A percentile compares a stretch with the other conserved stretches of the same genome.
Evolutionary conservation across 2,797 vertebrate genomes (phyloP).

Genomic region (Rhadinocentrus ornatus): DNA sequence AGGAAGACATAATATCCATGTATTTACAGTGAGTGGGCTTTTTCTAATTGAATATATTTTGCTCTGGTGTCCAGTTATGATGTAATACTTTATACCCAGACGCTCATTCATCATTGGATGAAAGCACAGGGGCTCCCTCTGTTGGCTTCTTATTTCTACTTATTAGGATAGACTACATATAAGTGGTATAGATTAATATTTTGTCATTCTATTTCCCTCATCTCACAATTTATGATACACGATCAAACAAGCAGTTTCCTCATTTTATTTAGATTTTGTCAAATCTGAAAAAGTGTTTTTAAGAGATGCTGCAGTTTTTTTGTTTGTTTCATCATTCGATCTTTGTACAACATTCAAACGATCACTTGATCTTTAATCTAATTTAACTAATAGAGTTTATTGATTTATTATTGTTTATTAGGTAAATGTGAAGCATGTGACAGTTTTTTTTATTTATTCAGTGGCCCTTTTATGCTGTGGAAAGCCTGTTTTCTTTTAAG

Average conservation of each 20-base stretch:
- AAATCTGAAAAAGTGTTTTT: not conserved
- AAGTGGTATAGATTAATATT: constrained; percentile 1
- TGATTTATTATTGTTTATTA: not conserved
- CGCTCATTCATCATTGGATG: constrained; percentile 37
- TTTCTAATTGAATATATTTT: constrained; percentile 36
- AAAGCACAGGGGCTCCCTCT: constrained; percentile 67
- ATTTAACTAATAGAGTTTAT: not conserved
- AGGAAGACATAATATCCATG: constrained; percentile 12
- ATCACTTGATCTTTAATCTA: not conserved
- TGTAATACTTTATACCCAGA: constrained; percentile 44
- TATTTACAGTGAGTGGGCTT: constrained; percentile 21
- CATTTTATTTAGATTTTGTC: not conserved
- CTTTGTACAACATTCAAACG: not conserved
- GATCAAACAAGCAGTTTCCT: not conserved
- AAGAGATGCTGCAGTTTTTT: not conserved
- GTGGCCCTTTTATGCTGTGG: not conserved
- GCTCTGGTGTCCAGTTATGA: constrained; percentile 41
- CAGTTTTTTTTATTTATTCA: not conserved
- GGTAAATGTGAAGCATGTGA: not conserved
- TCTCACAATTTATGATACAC: not conserved
- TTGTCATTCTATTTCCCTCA: not conserved
- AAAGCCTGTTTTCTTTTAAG: not conserved
- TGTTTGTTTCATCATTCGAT: not conserved
- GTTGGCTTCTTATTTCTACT: constrained; percentile 35
- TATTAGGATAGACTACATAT: not conserved